Evolutionary conservation across 2,113 vertebrate species (phyloP).

Genomic region (Tychaedon coryphoeus): DNA sequence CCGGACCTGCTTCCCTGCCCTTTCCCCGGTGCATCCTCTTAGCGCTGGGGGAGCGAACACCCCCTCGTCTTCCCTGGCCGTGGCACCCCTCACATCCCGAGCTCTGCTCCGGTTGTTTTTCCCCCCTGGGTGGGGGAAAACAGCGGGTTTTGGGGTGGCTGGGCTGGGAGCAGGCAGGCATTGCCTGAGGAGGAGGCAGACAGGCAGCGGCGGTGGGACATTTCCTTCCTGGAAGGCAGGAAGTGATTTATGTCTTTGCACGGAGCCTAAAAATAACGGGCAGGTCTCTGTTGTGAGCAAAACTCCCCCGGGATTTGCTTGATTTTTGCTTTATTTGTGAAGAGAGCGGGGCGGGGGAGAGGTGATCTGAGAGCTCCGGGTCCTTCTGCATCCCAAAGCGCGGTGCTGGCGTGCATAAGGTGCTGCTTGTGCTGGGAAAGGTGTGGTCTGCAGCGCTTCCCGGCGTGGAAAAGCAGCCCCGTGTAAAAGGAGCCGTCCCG

Average conservation of each 20-base stretch:
- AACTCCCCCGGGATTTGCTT: not conserved
- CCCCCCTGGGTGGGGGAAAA: not conserved
- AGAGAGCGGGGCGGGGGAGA: not conserved
- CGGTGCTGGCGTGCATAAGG: not conserved
- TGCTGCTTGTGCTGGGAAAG: not conserved
- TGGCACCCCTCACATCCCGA: not conserved
- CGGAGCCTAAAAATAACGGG: slow-evolving; percentile 35
- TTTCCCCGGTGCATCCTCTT: not conserved
- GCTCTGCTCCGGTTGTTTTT: not conserved
- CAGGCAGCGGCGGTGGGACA: not conserved
- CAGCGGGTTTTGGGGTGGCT: not conserved
- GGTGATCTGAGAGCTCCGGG: not conserved
- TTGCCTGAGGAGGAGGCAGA: not conserved
- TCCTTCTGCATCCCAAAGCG: fast-evolving
- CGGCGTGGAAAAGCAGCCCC: not conserved
- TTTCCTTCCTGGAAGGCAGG: slow-evolving; percentile 66
- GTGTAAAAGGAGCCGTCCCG: not conserved
- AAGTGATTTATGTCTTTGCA: slow-evolving; percentile 39
- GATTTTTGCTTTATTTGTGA: not conserved
- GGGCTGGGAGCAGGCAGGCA: not conserved
- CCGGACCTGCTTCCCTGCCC: not conserved
- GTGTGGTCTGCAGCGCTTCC: not conserved
- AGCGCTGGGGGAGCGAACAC: fast-evolving
- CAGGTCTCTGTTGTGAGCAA: slow-evolving; percentile 10
- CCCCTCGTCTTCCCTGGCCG: not conserved